These are phyloP conservation scores for Coregonus ussuriensis DNA, from an alignment of 2,797 vertebrate genomes.

Conservation along the genomic window DNA sequence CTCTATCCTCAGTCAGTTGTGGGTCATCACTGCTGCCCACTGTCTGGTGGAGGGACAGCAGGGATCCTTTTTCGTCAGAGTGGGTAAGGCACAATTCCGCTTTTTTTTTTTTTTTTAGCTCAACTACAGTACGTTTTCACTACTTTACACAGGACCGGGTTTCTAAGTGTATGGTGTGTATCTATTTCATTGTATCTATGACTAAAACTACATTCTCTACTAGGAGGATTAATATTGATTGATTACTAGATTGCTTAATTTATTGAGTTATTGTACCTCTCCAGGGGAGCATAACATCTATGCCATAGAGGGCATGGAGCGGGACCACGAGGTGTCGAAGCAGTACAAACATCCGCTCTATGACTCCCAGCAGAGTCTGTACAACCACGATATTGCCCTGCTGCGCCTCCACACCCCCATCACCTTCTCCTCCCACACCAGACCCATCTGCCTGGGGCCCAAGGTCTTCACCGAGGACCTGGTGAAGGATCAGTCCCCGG, in stretches of 20 bases:
- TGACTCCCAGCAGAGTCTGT: slow-evolving; percentile 68
- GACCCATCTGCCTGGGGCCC: slow-evolving; percentile 87
- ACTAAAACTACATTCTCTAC: background rate
- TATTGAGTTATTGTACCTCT: slow-evolving; percentile 17
- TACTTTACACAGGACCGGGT: too few relatives aligned
- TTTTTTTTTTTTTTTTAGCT: too few relatives aligned
- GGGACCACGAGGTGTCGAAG: slow-evolving; percentile 68
- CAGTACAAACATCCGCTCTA: slow-evolving; percentile 77
- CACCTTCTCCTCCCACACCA: slow-evolving; percentile 71
- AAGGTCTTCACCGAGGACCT: slow-evolving; percentile 78
- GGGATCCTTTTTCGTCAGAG: too few relatives aligned
- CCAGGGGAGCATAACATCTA: slow-evolving; percentile 82
- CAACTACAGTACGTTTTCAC: too few relatives aligned
- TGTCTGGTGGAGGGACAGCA: slow-evolving; percentile 59
- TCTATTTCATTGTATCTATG: too few relatives aligned
- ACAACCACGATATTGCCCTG: slow-evolving; percentile 88
- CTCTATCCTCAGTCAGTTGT: slow-evolving; percentile 78
- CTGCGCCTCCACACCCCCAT: slow-evolving; percentile 78
- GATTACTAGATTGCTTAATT: background rate
- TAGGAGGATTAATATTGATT: background rate
- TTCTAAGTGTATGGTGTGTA: too few relatives aligned
- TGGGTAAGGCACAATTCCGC: too few relatives aligned
- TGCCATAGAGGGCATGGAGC: slow-evolving; percentile 74
- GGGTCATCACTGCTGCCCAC: slow-evolving; percentile 84
- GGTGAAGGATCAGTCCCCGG: slow-evolving; percentile 69